A percentile compares a stretch with the other conserved stretches of the same genome.
These are phyloP conservation scores for Nasonovia ribisnigri DNA, from an alignment of 2,888 invertebrate species.

Conservation along the genomic window DNA sequence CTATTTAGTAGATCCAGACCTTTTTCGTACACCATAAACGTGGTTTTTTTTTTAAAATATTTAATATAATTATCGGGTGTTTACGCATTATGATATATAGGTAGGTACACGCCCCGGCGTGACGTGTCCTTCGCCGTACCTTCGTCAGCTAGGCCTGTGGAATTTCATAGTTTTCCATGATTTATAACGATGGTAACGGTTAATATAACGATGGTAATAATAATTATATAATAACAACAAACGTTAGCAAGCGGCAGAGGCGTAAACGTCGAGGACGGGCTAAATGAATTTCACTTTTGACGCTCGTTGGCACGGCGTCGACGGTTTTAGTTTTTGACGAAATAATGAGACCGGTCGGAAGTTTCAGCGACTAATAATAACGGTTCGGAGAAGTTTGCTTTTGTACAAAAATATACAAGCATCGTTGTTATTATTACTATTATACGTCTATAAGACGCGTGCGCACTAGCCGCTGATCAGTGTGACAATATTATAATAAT, in stretches of 20 bases:
- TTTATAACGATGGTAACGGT: neutral
- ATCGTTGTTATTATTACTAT: neutral
- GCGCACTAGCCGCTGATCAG: neutral
- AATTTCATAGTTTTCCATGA: neutral
- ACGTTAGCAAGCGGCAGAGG: neutral
- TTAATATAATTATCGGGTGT: neutral
- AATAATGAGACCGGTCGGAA: conserved; percentile 13
- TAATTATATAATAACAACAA: conserved; percentile 3
- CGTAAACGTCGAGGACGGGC: neutral
- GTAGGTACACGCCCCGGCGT: neutral
- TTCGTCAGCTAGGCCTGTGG: neutral
- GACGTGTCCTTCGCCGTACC: neutral
- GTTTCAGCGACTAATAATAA: neutral
- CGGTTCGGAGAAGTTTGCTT: neutral
- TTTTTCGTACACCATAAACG: neutral
- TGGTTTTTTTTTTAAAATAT: neutral
- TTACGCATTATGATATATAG: neutral
- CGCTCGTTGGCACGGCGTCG: neutral
- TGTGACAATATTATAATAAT: neutral
- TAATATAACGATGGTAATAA: neutral
- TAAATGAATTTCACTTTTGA: conserved; percentile 33
- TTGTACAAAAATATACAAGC: neutral
- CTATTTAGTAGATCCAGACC: neutral
- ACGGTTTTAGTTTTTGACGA: conserved; percentile 30
- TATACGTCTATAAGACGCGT: neutral